phyloP scores from a whole-genome alignment of 2,888 invertebrate genomes.

The Baronia brevicornis region DNA sequence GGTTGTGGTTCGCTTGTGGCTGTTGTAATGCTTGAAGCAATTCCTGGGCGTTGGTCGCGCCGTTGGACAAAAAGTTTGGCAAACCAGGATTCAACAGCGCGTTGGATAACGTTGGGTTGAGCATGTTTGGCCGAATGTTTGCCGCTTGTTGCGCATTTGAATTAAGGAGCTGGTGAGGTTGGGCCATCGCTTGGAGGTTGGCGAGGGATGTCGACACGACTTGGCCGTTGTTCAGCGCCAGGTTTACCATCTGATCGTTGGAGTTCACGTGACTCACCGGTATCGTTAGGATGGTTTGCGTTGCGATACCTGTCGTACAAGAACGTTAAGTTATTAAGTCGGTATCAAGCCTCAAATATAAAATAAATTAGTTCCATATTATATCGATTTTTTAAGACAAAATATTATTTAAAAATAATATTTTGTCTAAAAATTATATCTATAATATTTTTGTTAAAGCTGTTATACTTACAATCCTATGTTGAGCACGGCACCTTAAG shows the following conservation, averaged over 20 bases:
- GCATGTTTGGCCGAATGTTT: slow-evolving; percentile 64
- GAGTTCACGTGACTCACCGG: slow-evolving; percentile 93
- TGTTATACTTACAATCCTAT: too few relatives aligned
- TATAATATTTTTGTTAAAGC: too few relatives aligned
- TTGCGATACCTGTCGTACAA: slow-evolving; percentile 84
- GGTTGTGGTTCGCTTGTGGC: slow-evolving; percentile 68
- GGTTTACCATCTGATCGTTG: slow-evolving; percentile 83
- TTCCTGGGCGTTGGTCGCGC: slow-evolving; percentile 81
- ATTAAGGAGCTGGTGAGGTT: slow-evolving; percentile 80
- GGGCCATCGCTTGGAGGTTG: slow-evolving; percentile 85
- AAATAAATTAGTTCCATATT: too few relatives aligned
- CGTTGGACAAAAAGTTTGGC: slow-evolving; percentile 84
- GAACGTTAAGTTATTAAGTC: neutral
- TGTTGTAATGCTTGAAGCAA: slow-evolving; percentile 84
- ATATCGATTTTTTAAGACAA: too few relatives aligned
- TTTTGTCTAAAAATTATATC: too few relatives aligned
- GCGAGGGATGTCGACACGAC: slow-evolving; percentile 89
- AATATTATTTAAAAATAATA: too few relatives aligned
- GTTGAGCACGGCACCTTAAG: too few relatives aligned
- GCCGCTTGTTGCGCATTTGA: slow-evolving; percentile 72
- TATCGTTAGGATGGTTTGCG: slow-evolving; percentile 96
- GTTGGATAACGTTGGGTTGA: slow-evolving; percentile 79
- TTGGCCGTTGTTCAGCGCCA: slow-evolving; percentile 89
- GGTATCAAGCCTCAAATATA: too few relatives aligned
- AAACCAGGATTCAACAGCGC: slow-evolving; percentile 81